Conservation (phyloP, 2,888 invertebrate species). For the Mesorhabditis sp. region DNA sequence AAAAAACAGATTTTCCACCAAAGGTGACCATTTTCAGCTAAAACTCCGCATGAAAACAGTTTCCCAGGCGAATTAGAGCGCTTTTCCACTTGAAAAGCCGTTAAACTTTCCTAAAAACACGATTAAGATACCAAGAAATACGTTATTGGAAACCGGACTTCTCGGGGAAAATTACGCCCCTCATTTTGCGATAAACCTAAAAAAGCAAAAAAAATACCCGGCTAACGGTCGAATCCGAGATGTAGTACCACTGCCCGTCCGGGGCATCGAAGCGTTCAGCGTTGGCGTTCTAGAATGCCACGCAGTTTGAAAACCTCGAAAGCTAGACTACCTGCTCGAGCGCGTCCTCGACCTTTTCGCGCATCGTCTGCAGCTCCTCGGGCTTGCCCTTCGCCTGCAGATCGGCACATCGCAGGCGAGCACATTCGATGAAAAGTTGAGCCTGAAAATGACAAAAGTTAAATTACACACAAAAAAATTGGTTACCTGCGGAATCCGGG, state of each 20-base stretch:
- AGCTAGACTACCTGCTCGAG: background rate
- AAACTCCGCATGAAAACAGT: too few relatives aligned
- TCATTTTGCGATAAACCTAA: background rate
- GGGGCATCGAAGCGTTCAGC: background rate
- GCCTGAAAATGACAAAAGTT: background rate
- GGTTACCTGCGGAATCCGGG: constrained; percentile 16
- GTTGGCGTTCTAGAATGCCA: background rate
- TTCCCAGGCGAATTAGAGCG: too few relatives aligned
- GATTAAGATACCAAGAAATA: too few relatives aligned
- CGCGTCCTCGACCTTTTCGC: background rate
- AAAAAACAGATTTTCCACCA: too few relatives aligned
- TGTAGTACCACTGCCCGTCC: constrained; percentile 7
- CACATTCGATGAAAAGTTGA: constrained; percentile 9
- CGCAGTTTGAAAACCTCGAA: background rate
- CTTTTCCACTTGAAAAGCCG: too few relatives aligned
- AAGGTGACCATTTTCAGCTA: too few relatives aligned
- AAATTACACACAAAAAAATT: background rate
- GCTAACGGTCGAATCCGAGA: constrained; percentile 7
- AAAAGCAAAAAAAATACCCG: background rate
- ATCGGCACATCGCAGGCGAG: constrained; percentile 14
- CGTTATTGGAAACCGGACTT: too few relatives aligned
- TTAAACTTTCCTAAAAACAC: too few relatives aligned
- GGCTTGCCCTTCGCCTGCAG: constrained; percentile 3
- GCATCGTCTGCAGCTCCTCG: background rate
- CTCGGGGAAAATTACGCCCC: too few relatives aligned